Evolutionary conservation across 2,888 invertebrate genomes (phyloP), one percentile per base, ranked within the genome.

Genomic region (Rugalucina vietnamica): DNA sequence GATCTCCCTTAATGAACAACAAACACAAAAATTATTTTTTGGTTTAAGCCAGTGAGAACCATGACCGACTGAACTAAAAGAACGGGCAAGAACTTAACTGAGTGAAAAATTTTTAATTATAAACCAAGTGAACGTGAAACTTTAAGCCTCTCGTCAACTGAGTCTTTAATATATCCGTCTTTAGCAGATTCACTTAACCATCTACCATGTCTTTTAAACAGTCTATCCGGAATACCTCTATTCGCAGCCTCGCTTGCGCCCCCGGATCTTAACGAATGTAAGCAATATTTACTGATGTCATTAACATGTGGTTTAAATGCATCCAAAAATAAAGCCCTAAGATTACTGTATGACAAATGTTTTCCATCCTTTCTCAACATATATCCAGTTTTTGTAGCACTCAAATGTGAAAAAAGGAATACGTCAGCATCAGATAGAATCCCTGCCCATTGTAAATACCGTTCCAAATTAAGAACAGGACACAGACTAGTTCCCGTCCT

Each of bases 131-230:
- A n/a, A 18, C 37, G 21, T 5, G 79, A 77, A 18, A 83, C 79
- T n/a, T 18, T 49, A 12, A 83, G 32, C 70, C 54, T 75, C 24
- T 76, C 60, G 3, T 65, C 36, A 18, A 83, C 24, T 4, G 72
- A 71, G 60, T 78, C 78, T 60, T 79, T 81, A 5, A 84, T 57
- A 71, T 84, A 81, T 1, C 85, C 85, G 57, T 82, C 85, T 18
- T 85, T 82, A 14, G 81, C 85, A 0, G 57, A 39, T 4, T 73
- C 72, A 32, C 73, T 50, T 32, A 29, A 2, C 79, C 79, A 80
- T 34, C 69, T 57, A 21, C 79, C 73, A 65, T 73, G 79, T 2
- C 79, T 36, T 39, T 73, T 57, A 73, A 79, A 73, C 71, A 79
- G 4, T 49, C 43, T 70, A 54, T 78, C 78, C 21, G 70, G 54